Evolutionary conservation across 2,888 invertebrate genomes (phyloP), one percentile per base, ranked within the genome.

Genomic region (Sarcophaga subvicina): DNA sequence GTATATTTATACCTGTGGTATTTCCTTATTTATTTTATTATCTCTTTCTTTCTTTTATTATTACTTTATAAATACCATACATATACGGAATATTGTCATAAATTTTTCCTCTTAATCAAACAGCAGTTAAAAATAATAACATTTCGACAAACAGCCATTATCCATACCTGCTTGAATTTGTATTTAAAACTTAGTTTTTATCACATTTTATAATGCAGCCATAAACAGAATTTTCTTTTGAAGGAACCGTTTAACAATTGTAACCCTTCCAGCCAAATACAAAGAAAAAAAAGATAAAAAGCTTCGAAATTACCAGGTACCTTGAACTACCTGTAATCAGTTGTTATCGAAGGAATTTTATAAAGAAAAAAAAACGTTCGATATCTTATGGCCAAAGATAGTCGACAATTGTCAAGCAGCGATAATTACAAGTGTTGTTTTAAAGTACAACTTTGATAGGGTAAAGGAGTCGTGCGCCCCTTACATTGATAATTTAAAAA

Each of bases 301-400:
- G 2, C 10, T 37, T 37, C 37, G 37, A 8, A 37, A 37, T 37
- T 37, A 37, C 10, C 37, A 37, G 37, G 8, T 17, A 49, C 69
- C 17, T 20, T 20, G 54, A 25, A 66, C 20, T 76, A 10, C 2
- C 20, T 37, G 45, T 4, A 54, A 54, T 71, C n/a, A 70, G 25
- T 54, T 59, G 25, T 59, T 27, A 71, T 71, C 70, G 22, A 71
- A 14, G 10, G 54, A 14, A 17, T 70, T 70, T 69, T 20, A 45
- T 67, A 10, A 22, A 69, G 25, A 0, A 22, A 22, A 37, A 71
- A 71, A 27, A 78, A 60, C 37, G 14, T 45, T n/a, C 63, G 59
- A 69, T 69, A 69, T 78, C 69, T 60, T 70, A 6, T 63, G 70
- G 60, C 47, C 70, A 60, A 25, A 69, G 71, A 60, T 59, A 72